Evolutionary conservation across 1,140 invertebrate genomes (phyloP).

Genomic region (Aphelinus atriplicis): DNA sequence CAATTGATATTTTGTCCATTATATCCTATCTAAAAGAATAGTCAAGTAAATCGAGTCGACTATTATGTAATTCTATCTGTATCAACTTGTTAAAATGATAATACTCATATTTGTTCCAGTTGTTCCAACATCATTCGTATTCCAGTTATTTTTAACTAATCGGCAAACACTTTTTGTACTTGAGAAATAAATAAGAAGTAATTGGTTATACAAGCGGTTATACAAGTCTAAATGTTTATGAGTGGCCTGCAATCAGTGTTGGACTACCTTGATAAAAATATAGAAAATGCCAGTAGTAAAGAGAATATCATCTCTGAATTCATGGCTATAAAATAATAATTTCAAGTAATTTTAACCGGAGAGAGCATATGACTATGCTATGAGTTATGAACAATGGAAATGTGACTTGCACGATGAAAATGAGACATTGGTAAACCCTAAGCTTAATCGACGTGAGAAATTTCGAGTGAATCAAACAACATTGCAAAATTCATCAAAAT

Average conservation of each 20-base stretch:
- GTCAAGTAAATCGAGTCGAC: background rate
- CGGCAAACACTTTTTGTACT: background rate
- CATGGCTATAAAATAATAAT: background rate
- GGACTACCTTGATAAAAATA: background rate
- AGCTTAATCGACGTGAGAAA: conserved; percentile 3
- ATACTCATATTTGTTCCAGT: background rate
- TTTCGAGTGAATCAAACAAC: conserved; percentile 7
- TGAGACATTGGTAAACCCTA: conserved; percentile 12
- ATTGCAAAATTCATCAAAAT: background rate
- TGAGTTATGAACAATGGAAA: conserved; percentile 9
- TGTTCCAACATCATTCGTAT: background rate
- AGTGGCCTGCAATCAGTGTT: background rate
- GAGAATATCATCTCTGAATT: background rate
- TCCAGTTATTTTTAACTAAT: background rate
- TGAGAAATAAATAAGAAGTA: background rate
- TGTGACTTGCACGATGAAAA: conserved; percentile 19
- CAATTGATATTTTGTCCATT: background rate
- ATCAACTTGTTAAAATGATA: background rate
- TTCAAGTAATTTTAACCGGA: background rate
- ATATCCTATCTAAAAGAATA: background rate
- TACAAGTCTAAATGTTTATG: background rate
- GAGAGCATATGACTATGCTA: conserved; percentile 4
- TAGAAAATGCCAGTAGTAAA: conserved; percentile 35
- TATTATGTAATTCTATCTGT: background rate
- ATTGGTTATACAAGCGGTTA: background rate